A percentile compares a stretch with the other conserved stretches of the same genome.
phyloP scores from a whole-genome alignment of 2,797 vertebrate genomes.

The Tarsius wallacei region DNA sequence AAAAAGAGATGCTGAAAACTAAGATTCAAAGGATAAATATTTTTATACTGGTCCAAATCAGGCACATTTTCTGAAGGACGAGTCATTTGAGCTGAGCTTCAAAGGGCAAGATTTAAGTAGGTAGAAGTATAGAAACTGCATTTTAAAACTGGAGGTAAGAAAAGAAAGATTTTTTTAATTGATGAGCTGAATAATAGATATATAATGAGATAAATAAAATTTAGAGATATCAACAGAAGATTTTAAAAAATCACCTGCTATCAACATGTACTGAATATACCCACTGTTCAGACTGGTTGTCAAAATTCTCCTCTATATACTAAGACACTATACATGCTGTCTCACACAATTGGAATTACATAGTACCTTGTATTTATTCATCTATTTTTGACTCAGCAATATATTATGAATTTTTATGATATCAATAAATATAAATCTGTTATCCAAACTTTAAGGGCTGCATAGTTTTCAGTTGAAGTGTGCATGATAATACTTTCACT shows the following conservation, averaged over 20 bases:
- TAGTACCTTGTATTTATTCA: neutral
- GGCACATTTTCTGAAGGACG: neutral
- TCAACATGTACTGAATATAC: neutral
- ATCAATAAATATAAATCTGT: neutral
- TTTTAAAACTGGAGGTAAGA: neutral
- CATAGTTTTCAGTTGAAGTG: neutral
- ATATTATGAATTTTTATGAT: neutral
- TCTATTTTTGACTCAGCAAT: neutral
- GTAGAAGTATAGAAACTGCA: neutral
- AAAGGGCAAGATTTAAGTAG: neutral
- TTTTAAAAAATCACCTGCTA: neutral
- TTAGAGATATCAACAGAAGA: neutral
- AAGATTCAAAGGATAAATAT: neutral
- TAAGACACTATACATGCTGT: neutral
- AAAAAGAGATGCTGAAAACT: neutral
- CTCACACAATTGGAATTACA: neutral
- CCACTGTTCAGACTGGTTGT: neutral
- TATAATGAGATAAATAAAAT: neutral
- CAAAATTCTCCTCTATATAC: neutral
- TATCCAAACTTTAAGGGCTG: neutral
- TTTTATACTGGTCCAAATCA: neutral
- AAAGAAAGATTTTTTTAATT: neutral
- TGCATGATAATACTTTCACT: neutral
- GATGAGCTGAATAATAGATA: neutral
- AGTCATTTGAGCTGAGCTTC: neutral